Evolutionary conservation across 2,113 vertebrate species (phyloP).

Genomic region (Oncorhynchus nerka): DNA sequence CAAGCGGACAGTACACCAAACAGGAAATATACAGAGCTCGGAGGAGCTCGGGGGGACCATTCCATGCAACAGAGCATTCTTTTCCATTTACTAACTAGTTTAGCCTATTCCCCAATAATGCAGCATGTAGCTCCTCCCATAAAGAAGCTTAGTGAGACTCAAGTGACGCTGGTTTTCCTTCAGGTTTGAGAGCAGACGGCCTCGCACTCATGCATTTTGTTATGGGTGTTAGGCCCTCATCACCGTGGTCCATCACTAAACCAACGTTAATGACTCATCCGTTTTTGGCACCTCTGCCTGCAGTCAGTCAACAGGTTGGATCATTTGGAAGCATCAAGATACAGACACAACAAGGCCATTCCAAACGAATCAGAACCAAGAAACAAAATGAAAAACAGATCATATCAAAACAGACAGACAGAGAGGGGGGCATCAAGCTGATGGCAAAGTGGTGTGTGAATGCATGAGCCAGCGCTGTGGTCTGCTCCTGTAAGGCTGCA

Average conservation of each 20-base stretch:
- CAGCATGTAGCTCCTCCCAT: conserved; percentile 10
- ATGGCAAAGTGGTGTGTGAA: conserved; percentile 4
- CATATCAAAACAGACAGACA: no score
- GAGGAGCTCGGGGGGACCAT: background rate
- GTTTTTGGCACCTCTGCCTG: background rate
- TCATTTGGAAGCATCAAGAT: background rate
- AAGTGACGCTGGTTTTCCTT: background rate
- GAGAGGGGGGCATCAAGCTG: background rate
- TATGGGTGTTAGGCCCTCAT: background rate
- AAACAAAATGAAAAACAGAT: background rate
- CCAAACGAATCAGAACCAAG: conserved; percentile 1
- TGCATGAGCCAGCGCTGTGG: background rate
- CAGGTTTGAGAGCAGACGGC: background rate
- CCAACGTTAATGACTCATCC: no score
- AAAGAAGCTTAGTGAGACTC: background rate
- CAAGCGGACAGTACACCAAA: conserved; percentile 12
- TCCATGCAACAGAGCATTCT: conserved; percentile 70
- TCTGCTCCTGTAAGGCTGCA: background rate
- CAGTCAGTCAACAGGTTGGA: background rate
- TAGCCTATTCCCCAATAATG: conserved; percentile 41
- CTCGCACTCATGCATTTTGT: background rate
- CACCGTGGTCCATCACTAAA: background rate
- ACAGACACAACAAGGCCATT: conserved; percentile 28
- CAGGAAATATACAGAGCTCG: background rate
- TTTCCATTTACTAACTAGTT: conserved; percentile 47